Conservation (phyloP, 2,797 vertebrate genomes). For the Lacerta bilineata region DNA sequence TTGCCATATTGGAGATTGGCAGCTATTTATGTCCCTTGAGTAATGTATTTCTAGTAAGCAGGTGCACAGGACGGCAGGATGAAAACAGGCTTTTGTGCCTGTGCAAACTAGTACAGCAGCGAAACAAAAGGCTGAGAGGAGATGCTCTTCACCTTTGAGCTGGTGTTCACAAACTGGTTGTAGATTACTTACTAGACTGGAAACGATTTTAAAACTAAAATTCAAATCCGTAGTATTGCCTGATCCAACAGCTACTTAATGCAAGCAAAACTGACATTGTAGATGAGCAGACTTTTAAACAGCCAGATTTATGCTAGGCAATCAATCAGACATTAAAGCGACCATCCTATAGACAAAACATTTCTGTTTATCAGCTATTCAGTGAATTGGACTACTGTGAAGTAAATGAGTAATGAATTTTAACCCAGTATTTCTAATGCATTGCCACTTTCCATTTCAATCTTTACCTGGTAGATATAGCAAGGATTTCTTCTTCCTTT, state of each 20-base stretch:
- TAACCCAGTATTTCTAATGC: not conserved
- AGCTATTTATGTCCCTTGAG: slow-evolving; percentile 30
- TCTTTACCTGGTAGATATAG: not conserved
- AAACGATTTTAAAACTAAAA: not conserved
- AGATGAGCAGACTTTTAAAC: not conserved
- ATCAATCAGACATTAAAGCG: slow-evolving; percentile 7
- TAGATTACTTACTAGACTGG: not conserved
- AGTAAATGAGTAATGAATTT: slow-evolving; percentile 23
- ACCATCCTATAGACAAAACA: not conserved
- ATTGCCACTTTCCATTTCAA: not conserved
- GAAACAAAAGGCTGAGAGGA: slow-evolving; percentile 6
- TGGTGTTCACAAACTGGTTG: not conserved
- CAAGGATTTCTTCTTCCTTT: not conserved
- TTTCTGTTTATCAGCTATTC: not conserved
- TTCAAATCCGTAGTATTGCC: not conserved
- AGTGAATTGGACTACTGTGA: not conserved
- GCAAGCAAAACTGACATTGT: not conserved
- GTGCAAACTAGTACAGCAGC: slow-evolving; percentile 1
- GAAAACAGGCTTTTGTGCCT: not conserved
- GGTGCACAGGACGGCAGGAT: not conserved
- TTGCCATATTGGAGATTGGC: slow-evolving; percentile 13
- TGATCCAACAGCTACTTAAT: not conserved
- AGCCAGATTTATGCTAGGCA: not conserved
- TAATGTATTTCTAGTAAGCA: slow-evolving; percentile 34
- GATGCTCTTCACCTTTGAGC: not conserved